Evolutionary conservation across 2,888 invertebrate genomes (phyloP), one percentile per base, ranked within the genome.

Genomic region (Drosophila pseudotalamancana): DNA sequence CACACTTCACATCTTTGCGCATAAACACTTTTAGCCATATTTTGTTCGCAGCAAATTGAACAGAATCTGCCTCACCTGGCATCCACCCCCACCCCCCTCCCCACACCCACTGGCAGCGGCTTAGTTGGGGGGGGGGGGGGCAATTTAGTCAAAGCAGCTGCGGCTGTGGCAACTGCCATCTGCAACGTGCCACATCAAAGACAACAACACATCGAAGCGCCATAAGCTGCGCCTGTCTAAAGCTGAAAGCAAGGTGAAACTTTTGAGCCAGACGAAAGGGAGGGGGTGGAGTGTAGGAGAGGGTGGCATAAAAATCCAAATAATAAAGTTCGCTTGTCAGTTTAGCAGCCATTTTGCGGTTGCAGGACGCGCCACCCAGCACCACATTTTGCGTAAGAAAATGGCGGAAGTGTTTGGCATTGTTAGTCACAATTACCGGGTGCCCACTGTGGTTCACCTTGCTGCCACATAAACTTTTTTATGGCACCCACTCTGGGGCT

Each of bases 291-390:
- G 1, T 9, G 14, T 23, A 9, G 3, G 14, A 11, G 23, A 40
- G 12, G 16, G 31, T 57, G 55, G 72, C 65, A 49, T 50, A 29
- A 9, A 63, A 60, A 51, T 61, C 67, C 65, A 86, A 76, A 87
- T 88, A 88, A 90, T 88, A 90, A 90, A 88, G 85, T 88, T 88
- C 89, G 90, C 82, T 89, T 89, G 90, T 89, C 89, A 89, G 90
- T 89, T 89, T 89, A 89, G 89, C 89, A 89, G 89, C 90, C 90
- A 89, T 89, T 89, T 89, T 89, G 90, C 90, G 90, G 90, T 88
- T 86, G 78, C 80, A 73, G 72, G 25, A 63, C 57, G 49, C 21
- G 6, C 27, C 32, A 61, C 48, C 39, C 54, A 53, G 11, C 11
- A 8, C 27, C n/a, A n/a, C n/a, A n/a, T n/a, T n/a, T n/a, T n/a